phyloP scores from a whole-genome alignment of 53 echinoderm and acorn worm species.

The Paracentrotus lividus region DNA sequence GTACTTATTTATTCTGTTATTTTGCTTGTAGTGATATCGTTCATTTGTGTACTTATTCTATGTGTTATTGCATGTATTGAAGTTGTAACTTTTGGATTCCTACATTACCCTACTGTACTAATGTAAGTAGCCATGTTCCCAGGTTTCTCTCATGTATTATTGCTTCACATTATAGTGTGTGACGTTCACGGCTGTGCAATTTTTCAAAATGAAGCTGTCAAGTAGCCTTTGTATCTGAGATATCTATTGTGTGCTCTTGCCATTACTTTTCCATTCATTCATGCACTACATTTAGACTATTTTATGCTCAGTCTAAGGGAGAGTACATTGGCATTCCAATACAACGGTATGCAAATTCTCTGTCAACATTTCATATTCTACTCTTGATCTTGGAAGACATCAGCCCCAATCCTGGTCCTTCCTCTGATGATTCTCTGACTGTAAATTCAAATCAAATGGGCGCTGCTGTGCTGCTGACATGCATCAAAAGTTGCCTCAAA shows the following conservation, averaged over 20 bases:
- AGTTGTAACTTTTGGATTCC: not conserved
- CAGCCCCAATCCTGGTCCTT: not conserved
- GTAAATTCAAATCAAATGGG: no score
- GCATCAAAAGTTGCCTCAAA: no score
- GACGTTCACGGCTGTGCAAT: not conserved
- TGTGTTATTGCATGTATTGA: no score
- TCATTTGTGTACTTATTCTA: no score
- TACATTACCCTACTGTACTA: not conserved
- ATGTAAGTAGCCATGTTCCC: not conserved
- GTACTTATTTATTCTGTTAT: no score
- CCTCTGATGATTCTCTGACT: slow-evolving; percentile 1
- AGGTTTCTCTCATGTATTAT: not conserved
- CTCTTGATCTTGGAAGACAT: not conserved
- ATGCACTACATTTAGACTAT: not conserved
- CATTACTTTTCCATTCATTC: not conserved
- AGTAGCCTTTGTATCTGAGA: not conserved
- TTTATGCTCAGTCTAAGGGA: not conserved
- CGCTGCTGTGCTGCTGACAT: no score
- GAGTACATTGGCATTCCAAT: slow-evolving; percentile 19
- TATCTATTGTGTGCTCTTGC: not conserved
- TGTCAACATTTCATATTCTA: not conserved
- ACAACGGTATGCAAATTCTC: slow-evolving; percentile 14
- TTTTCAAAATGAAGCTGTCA: not conserved
- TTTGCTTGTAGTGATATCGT: no score
- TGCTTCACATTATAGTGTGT: not conserved